Conservation (phyloP, 1,140 invertebrate genomes). For the Choristoneura fumiferana region DNA sequence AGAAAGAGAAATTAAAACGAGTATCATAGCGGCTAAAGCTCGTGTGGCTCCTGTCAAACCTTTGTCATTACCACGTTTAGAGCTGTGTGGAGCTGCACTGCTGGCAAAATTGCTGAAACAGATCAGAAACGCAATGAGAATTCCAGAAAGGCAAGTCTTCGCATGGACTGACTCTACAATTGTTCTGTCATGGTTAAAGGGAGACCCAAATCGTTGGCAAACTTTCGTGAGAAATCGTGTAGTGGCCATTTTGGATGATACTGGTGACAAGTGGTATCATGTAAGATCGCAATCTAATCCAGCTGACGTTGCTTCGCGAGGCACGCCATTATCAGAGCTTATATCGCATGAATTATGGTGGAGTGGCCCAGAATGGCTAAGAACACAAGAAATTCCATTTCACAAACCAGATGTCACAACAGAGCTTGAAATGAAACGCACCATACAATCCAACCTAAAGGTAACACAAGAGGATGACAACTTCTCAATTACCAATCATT, state of each 20-base stretch:
- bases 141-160: conserved; percentile 20
- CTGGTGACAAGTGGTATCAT: conserved; percentile 38
- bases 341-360: conserved; percentile 45
- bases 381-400: conserved; percentile 7
- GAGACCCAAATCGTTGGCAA: conserved; percentile 35
- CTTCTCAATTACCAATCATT: not conserved
- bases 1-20: conserved; percentile 23
- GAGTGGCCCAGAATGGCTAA: conserved; percentile 39
- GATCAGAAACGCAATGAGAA: conserved; percentile 20
- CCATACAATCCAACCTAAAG: not conserved
- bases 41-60: conserved; percentile 59
- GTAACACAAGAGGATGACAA: not conserved
- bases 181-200: conserved; percentile 41
- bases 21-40: conserved; percentile 53
- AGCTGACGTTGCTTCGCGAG: conserved; percentile 51
- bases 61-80: conserved; percentile 49
- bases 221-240: conserved; percentile 48
- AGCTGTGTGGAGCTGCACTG: conserved; percentile 48
- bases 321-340: conserved; percentile 33
- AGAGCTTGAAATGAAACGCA: not conserved
- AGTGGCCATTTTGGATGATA: conserved; percentile 39
- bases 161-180: conserved; percentile 56
- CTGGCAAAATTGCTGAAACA: conserved; percentile 33
- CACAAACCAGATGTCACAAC: not conserved
- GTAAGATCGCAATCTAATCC: conserved; percentile 43